Conservation (phyloP, 2,113 vertebrate species). For the Misgurnus mizolepis region DNA sequence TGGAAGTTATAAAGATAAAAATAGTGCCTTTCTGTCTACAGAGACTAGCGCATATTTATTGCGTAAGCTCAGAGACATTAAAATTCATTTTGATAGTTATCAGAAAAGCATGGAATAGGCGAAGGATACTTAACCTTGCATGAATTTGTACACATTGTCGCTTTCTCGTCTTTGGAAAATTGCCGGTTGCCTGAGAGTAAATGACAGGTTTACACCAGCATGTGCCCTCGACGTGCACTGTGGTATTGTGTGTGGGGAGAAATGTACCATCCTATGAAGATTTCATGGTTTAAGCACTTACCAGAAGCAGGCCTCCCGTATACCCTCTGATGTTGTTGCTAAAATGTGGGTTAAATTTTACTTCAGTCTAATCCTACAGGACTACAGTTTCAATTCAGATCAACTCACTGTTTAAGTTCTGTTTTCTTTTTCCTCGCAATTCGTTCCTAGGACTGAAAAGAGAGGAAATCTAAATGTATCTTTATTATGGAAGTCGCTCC, state of each 20-base stretch:
- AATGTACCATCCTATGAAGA: slow-evolving; percentile 19
- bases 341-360: slow-evolving; percentile 27
- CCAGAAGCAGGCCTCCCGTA: neutral
- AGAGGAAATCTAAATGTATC: neutral
- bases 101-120: slow-evolving; percentile 16
- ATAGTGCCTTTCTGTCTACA: slow-evolving; percentile 38
- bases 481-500: neutral
- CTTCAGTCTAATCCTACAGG: neutral
- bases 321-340: slow-evolving; percentile 7
- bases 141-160: slow-evolving; percentile 28
- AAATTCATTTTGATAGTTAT: slow-evolving; percentile 40
- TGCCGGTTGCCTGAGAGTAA: slow-evolving; percentile 26
- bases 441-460: neutral
- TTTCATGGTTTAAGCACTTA: slow-evolving; percentile 22
- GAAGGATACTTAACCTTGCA: slow-evolving; percentile 27
- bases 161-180: slow-evolving; percentile 28
- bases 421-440: neutral
- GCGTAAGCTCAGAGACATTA: slow-evolving; percentile 41
- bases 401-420: neutral
- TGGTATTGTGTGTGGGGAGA: slow-evolving; percentile 18
- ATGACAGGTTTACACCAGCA: slow-evolving; percentile 23
- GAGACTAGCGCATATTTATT: slow-evolving; percentile 45
- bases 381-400: slow-evolving; percentile 13
- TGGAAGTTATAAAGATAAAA: slow-evolving; percentile 56
- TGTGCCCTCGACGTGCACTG: neutral